Conservation (phyloP, 2,797 vertebrate genomes). For the Chaunax sp. region DNA sequence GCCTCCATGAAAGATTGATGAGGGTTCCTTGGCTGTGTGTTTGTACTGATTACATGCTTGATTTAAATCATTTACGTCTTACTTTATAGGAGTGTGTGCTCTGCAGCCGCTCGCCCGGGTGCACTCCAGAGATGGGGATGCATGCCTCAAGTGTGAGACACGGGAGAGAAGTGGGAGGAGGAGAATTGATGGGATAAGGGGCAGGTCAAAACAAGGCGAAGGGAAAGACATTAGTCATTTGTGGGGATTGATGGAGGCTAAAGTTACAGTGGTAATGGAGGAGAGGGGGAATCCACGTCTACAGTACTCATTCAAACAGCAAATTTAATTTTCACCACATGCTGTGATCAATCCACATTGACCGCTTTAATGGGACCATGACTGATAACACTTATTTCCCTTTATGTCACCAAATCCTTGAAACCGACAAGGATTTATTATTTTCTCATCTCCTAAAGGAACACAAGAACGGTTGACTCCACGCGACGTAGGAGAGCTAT, state of each 20-base stretch:
- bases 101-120: not conserved
- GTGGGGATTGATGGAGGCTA: conserved; percentile 47
- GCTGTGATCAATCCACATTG: conserved; percentile 48
- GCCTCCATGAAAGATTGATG: conserved; percentile 70
- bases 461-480: not conserved
- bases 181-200: conserved; percentile 14
- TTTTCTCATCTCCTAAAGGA: conserved; percentile 19
- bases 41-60: conserved; percentile 52
- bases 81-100: conserved; percentile 10
- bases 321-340: conserved; percentile 49
- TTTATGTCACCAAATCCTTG: conserved; percentile 24
- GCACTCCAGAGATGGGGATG: conserved; percentile 56
- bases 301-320: conserved; percentile 32
- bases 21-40: conserved; percentile 55
- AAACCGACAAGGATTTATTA: conserved; percentile 39
- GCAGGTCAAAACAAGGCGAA: conserved; percentile 32
- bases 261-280: conserved; percentile 49
- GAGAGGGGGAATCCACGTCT: conserved; percentile 17
- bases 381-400: conserved; percentile 42
- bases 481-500: not conserved
- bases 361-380: conserved; percentile 40
- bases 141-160: not conserved
- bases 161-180: not conserved
- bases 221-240: conserved; percentile 49
- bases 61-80: conserved; percentile 70